phyloP scores from a whole-genome alignment of 2,888 invertebrate genomes.

The Brenthis hecate region DNA sequence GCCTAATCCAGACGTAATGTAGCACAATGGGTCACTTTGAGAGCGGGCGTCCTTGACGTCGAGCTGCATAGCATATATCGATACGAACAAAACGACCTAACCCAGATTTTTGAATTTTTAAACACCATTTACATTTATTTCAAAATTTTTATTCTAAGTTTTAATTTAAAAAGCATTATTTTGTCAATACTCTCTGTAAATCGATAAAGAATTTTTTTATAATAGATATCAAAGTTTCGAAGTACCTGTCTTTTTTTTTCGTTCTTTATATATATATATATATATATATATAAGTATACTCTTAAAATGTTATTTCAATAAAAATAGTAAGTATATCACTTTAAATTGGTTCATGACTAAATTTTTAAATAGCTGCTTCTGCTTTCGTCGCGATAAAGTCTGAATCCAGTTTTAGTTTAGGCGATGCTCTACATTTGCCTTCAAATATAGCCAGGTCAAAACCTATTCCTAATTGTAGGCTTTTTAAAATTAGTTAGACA shows the following conservation, averaged over 20 bases:
- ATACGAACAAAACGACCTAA: constrained; percentile 34
- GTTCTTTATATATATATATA: too few relatives aligned
- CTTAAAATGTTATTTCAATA: background rate
- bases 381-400: constrained; percentile 2
- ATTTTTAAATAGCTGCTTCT: background rate
- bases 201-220: too few relatives aligned
- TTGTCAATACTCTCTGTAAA: background rate
- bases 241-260: too few relatives aligned
- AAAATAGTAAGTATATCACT: background rate
- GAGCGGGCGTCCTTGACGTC: constrained; percentile 73
- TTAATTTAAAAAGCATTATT: background rate
- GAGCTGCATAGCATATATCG: constrained; percentile 41
- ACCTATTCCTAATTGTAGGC: background rate
- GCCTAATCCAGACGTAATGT: constrained; percentile 53
- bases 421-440: constrained; percentile 18
- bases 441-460: constrained; percentile 12
- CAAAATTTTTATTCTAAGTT: background rate
- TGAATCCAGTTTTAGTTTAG: constrained; percentile 20
- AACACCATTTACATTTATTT: background rate
- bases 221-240: too few relatives aligned
- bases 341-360: background rate
- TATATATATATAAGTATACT: too few relatives aligned
- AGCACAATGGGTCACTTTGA: constrained; percentile 77
- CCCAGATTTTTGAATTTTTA: constrained; percentile 4
- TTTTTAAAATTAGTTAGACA: too few relatives aligned